These are phyloP conservation scores for Mellilla xanthometata DNA, from an alignment of 2,888 invertebrate species.

Conservation along the genomic window DNA sequence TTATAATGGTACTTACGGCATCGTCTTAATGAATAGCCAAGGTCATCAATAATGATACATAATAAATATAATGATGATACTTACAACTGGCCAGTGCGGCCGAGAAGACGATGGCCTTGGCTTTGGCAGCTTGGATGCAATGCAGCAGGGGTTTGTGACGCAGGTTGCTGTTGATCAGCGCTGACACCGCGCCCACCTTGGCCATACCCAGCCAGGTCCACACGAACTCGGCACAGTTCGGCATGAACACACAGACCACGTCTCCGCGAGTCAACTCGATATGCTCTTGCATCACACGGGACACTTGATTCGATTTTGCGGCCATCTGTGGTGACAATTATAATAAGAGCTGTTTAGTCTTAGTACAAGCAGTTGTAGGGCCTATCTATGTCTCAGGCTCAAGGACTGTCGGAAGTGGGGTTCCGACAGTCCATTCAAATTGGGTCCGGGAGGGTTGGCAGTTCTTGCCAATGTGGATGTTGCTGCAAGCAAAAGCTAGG, in stretches of 20 bases:
- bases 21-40: too few relatives aligned
- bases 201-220: slow-evolving; percentile 96
- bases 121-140: slow-evolving; percentile 90
- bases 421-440: too few relatives aligned
- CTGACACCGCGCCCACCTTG: slow-evolving; percentile 92
- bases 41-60: too few relatives aligned
- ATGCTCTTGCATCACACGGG: slow-evolving; percentile 83
- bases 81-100: slow-evolving; percentile 79
- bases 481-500: too few relatives aligned
- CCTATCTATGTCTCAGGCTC: too few relatives aligned
- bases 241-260: slow-evolving; percentile 94
- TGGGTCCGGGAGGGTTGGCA: too few relatives aligned
- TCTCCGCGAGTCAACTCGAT: slow-evolving; percentile 86
- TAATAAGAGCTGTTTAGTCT: too few relatives aligned
- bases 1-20: too few relatives aligned
- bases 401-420: too few relatives aligned
- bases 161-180: slow-evolving; percentile 95
- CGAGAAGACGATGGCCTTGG: slow-evolving; percentile 91
- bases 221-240: slow-evolving; percentile 93
- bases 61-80: slow-evolving; percentile 6
- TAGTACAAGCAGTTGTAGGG: too few relatives aligned
- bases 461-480: too few relatives aligned
- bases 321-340: too few relatives aligned
- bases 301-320: slow-evolving; percentile 84
- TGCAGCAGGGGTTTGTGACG: slow-evolving; percentile 90